phyloP scores from a whole-genome alignment of 1,140 invertebrate genomes.

The Solenopsis invicta region DNA sequence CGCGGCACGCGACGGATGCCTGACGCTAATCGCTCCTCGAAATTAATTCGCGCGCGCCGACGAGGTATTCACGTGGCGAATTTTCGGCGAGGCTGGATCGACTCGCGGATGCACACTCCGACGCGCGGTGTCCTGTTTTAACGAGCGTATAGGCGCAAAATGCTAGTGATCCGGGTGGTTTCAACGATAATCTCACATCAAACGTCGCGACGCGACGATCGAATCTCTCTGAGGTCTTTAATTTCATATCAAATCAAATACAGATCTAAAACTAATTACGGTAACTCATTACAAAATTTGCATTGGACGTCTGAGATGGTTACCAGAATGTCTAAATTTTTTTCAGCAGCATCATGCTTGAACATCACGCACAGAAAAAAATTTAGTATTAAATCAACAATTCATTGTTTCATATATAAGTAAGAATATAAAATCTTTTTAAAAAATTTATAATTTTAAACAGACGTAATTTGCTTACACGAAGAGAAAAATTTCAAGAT shows the following conservation, averaged over 20 bases:
- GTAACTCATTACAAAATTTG: too few species aligned
- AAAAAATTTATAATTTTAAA: too few species aligned
- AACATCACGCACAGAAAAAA: too few species aligned
- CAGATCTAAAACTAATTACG: not conserved
- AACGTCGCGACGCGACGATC: not conserved
- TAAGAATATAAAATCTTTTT: too few species aligned
- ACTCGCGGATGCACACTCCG: not conserved
- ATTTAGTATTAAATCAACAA: too few species aligned
- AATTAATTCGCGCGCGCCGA: slow-evolving; percentile 35
- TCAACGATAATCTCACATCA: not conserved
- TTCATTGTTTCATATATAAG: too few species aligned
- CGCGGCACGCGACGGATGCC: slow-evolving; percentile 18
- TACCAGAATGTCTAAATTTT: too few species aligned
- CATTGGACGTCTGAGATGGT: too few species aligned
- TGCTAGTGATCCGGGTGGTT: not conserved
- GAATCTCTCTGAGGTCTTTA: not conserved
- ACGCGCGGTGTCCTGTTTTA: not conserved
- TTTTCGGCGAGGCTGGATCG: not conserved
- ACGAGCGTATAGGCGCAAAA: not conserved
- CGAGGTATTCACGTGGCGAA: slow-evolving; percentile 18
- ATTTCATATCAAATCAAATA: not conserved
- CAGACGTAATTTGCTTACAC: too few species aligned
- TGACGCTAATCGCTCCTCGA: slow-evolving; percentile 38
- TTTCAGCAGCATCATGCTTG: too few species aligned
- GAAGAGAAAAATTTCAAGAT: too few species aligned